A percentile compares a stretch with the other conserved stretches of the same genome.
phyloP scores from a whole-genome alignment of 2,797 vertebrate species.

The Tapirus indicus region DNA sequence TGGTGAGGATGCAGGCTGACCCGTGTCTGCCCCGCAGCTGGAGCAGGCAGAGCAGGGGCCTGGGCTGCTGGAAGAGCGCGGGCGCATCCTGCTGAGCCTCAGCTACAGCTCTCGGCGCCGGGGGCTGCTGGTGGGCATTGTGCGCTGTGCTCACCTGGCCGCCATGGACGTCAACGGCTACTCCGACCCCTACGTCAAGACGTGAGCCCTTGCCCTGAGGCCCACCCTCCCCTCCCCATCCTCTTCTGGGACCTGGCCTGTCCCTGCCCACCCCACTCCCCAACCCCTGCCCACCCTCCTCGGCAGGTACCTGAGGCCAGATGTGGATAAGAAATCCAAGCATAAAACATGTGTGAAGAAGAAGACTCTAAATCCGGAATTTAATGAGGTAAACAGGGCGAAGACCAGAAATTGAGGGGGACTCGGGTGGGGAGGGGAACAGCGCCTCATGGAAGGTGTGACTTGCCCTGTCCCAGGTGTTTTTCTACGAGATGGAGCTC shows the following conservation, averaged over 20 bases:
- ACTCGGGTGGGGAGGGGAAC: no score
- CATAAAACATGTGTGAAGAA: conserved; percentile 95
- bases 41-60: conserved; percentile 92
- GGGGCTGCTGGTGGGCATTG: conserved; percentile 93
- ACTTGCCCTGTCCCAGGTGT: conserved; percentile 88
- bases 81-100: conserved; percentile 92
- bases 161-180: conserved; percentile 96
- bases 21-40: conserved; percentile 86
- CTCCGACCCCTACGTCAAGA: conserved; percentile 96
- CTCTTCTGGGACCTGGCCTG: background rate
- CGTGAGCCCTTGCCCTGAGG: conserved; percentile 86
- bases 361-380: conserved; percentile 95
- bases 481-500: conserved; percentile 94
- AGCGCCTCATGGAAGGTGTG: background rate
- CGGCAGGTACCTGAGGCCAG: conserved; percentile 94
- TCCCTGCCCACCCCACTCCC: background rate
- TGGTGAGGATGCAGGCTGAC: background rate
- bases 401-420: background rate
- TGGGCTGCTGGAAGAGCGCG: conserved; percentile 92
- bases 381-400: conserved; percentile 91
- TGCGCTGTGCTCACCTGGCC: conserved; percentile 94
- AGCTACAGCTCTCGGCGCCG: conserved; percentile 87
- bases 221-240: background rate
- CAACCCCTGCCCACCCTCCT: background rate
- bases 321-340: conserved; percentile 94